Evolutionary conservation across 2,888 invertebrate genomes (phyloP).

Genomic region (Epicampocera succincta): DNA sequence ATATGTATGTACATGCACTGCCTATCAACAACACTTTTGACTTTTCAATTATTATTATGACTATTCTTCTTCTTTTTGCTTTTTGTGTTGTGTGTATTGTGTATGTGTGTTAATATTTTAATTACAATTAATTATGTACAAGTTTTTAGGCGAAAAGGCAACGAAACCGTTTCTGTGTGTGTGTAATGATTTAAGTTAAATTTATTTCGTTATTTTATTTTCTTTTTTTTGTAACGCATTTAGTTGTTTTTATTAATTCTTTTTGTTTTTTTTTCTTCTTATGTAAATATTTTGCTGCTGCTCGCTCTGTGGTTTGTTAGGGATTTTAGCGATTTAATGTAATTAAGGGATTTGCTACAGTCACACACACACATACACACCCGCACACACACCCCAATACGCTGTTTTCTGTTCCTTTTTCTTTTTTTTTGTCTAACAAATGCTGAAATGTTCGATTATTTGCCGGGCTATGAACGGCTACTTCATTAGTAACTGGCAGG

Average conservation of each 20-base stretch:
- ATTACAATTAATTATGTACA: conserved; percentile 37
- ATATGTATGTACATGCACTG: no score
- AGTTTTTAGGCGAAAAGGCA: conserved; percentile 1
- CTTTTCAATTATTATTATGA: conserved; percentile 27
- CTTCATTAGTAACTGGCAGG: conserved; percentile 65
- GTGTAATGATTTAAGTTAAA: neutral
- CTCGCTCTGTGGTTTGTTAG: conserved; percentile 6
- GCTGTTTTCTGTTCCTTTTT: no score
- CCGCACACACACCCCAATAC: neutral
- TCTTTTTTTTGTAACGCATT: conserved; percentile 10
- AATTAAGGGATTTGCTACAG: conserved; percentile 55
- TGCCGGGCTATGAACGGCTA: conserved; percentile 54
- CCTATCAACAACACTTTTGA: conserved; percentile 4
- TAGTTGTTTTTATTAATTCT: neutral
- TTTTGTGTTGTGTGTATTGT: neutral
- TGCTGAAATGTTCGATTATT: conserved; percentile 31
- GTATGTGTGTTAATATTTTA: conserved; percentile 19
- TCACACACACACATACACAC: conserved; percentile 7
- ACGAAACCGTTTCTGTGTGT: neutral
- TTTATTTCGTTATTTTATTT: neutral
- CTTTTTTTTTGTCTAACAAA: neutral
- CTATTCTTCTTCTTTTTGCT: no score
- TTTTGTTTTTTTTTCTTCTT: conserved; percentile 24
- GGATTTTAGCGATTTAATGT: conserved; percentile 51
- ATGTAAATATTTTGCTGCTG: neutral